Base-by-base conservation (phyloP, 2,113 vertebrate genomes). In the Anguilla rostrata region DNA sequence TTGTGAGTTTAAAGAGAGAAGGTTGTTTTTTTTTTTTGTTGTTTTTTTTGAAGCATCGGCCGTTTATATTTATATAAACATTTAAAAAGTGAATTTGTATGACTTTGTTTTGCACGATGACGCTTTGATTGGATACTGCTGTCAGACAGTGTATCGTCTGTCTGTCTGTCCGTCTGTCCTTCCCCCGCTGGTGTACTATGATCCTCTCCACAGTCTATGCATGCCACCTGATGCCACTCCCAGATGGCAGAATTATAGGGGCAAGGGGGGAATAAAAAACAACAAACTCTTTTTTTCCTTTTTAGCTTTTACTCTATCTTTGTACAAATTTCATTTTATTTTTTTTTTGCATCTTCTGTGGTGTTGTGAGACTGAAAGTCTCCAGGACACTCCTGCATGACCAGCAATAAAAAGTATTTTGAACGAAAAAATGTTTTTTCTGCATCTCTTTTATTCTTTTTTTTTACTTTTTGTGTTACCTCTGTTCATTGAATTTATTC, bases 321-420 rank as follows among this genome's bases (percentile, higher is more conserved):
- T 71, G 79, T 86, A 66, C 39, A 81, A 56, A 86, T 82, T 12
- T 53, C 9, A 11, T 53, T 53, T 53, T 53, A 11, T 53, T 53
- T 53, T 46, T 46, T 53, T 56, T 56, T 83, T 78, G 82, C 82
- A 83, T 78, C 82, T 79, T 40, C 29, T 71, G 29, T 83, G 15
- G 83, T 60, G 63, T 83, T 34, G 75, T 53, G 40, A 20, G 56
- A 66, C 60, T 41, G n/a, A 18, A 14, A 16, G 26, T 86, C 41
- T 82, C 39, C 22, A 57, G 43, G 29, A 60, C 66, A 34, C 75
- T 85, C 66, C 63, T 87, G 86, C 86, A 87, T 87, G 86, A 83
- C 14, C 81, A 87, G 83, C 60, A 66, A 66, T 66, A 66, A 83
- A 86, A 87, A 83, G 40, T 83, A 86, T 87, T 87, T 87, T 87